phyloP scores from a whole-genome alignment of 2,113 vertebrate species.

The Typhlomys cinereus region DNA sequence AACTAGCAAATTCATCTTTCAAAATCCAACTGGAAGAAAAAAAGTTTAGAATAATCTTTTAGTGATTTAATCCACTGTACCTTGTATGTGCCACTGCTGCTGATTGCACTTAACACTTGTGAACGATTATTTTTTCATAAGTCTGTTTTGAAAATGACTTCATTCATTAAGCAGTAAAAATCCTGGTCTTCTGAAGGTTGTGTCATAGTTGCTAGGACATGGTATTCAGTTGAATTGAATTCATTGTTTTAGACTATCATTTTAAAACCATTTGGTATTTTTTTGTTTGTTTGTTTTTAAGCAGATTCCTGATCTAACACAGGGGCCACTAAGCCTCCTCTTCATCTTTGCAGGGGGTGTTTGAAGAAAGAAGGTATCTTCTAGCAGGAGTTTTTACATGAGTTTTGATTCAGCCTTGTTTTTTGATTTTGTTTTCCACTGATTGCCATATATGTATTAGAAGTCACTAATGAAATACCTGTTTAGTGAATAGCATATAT shows the following conservation, averaged over 20 bases:
- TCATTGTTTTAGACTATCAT: background rate
- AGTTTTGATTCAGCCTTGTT: background rate
- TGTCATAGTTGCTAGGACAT: background rate
- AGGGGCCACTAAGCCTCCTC: background rate
- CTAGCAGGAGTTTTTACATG: background rate
- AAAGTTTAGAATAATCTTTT: background rate
- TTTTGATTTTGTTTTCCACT: slow-evolving; percentile 32
- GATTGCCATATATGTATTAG: background rate
- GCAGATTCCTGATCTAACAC: background rate
- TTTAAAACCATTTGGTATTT: background rate
- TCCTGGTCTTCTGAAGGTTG: background rate
- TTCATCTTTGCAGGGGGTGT: background rate
- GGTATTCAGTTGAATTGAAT: background rate
- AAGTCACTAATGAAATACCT: background rate
- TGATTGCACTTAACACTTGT: background rate
- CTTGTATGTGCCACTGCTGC: background rate
- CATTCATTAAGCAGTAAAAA: background rate
- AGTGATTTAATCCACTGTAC: background rate
- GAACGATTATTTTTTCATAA: background rate
- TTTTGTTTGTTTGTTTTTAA: no score
- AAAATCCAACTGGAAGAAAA: slow-evolving; percentile 1
- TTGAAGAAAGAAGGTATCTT: background rate
- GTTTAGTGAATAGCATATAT: background rate
- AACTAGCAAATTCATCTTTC: background rate
- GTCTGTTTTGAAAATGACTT: slow-evolving; percentile 16